These are phyloP conservation scores for Clarias magur DNA, from an alignment of 2,113 vertebrate genomes.

Conservation along the genomic window DNA sequence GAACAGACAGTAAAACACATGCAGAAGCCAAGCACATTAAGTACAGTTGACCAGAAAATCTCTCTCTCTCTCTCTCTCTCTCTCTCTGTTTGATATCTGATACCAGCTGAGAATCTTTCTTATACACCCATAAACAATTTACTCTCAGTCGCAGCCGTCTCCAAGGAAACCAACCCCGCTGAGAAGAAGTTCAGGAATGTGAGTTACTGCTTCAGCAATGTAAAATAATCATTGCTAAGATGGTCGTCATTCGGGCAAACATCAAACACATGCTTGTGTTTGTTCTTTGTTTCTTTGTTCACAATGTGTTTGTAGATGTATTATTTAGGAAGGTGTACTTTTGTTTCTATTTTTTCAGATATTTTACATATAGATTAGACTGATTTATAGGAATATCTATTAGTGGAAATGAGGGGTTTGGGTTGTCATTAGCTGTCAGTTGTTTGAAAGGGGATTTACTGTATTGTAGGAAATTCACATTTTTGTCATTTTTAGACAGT, in stretches of 20 bases:
- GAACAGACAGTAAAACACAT: conserved; percentile 21
- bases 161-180: conserved; percentile 17
- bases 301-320: background rate
- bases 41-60: background rate
- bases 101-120: conserved; percentile 18
- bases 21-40: conserved; percentile 2
- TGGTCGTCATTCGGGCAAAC: background rate
- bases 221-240: conserved; percentile 11
- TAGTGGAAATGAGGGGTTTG: background rate
- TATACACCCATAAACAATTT: conserved; percentile 34
- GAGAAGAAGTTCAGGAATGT: background rate
- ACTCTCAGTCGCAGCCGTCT: conserved; percentile 1
- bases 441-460: background rate
- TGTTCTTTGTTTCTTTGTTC: too few species aligned
- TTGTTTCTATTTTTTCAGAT: background rate
- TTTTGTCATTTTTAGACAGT: too few species aligned
- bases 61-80: background rate
- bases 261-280: background rate
- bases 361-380: background rate
- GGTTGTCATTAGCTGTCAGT: background rate
- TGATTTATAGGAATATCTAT: background rate
- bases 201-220: background rate
- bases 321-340: background rate
- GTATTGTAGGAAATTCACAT: too few species aligned
- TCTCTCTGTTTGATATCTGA: conserved; percentile 31